Base-by-base conservation (phyloP, 2,888 invertebrate genomes). In the Rhabditoides inermis region DNA sequence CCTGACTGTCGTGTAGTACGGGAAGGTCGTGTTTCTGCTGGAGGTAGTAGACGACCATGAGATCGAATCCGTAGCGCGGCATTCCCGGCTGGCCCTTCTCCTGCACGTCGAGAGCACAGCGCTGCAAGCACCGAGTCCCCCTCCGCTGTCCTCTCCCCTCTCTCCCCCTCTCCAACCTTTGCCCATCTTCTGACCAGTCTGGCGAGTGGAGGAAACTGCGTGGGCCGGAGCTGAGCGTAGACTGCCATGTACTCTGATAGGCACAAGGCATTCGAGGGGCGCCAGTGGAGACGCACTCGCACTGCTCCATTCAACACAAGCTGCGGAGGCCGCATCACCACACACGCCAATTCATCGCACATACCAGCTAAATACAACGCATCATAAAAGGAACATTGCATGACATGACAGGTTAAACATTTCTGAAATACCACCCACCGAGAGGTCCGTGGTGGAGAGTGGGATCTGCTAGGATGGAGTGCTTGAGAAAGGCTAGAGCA, bases 31-130 rank as follows among this genome's bases (percentile, higher is more conserved):
- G 76, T 3, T 68, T 73, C 56, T 79, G 78, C 62, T 82, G 82
- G 44, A 82, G 73, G 65, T 76, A 82, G 67, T 79, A 80, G 6
- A 82, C 74, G 0, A 80, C 76, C 78, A 83, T 77, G 36, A 83
- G 56, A 27, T 77, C 72, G 64, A 78, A 80, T 28, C 78, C 77
- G 60, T 80, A 79, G 1, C 81, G 70, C 2, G 82, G 81, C 39
- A 82, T 72, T 15, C 79, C 79, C 6, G 82, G 81, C 45, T 73
- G 70, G 20, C 77, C 74, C 56, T 78, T 79, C 32, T 78, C 70
- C 62, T 82, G 81, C 32, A 81, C 68, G 2, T 45, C 23, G 20
- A 27, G 37, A 4, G 37, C 2, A 37, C 36, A 42, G 53, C 25
- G 32, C 3, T 28, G n/a, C 3, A 10, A 44, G 3, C 23, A 51